Evolutionary conservation across 2,888 invertebrate genomes (phyloP), one percentile per base, ranked within the genome.

Genomic region (Melanostoma scalare): DNA sequence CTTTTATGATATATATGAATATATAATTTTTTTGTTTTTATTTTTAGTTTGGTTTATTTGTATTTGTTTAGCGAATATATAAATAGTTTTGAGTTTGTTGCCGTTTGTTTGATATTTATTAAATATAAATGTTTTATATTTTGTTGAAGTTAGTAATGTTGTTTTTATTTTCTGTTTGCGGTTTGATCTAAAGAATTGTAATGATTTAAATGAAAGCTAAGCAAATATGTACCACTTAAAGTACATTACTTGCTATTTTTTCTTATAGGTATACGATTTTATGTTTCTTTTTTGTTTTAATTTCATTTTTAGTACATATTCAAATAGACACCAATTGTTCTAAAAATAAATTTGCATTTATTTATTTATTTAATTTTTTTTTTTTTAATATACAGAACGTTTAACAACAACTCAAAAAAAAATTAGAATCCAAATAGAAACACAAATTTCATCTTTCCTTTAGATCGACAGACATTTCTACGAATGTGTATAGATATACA

Each of bases 271-370:
- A 33, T 38, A 10, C 30, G 10, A 35, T 38, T 10, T 6, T 36
- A 30, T 31, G 36, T 33, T 36, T 48, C 44, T 50, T 3, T 44
- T 77, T 79, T 58, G 65, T 38, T 60, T 73, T 65, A 46, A 56
- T 74, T 65, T 67, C 48, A 36, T 56, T 8, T 55, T 36, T 84
- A 60, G 69, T 79, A 35, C 74, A 50, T 84, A 71, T 84, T 79
- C 65, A 65, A 79, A 79, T 84, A 84, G 84, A 84, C 84, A 84
- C 84, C 84, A 84, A 84, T 84, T 79, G 79, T 61, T 84, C 74
- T 84, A 75, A 84, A 84, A 84, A 84, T 84, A 84, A 55, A 65
- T 79, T 75, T 74, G 65, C 65, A 46, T 73, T 78, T 74, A 44
- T 73, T 68, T 50, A 72, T 46, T 40, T 40, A 75, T 9, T 40